phyloP scores from a whole-genome alignment of 1,140 invertebrate species.

The Monochamus saltuarius region DNA sequence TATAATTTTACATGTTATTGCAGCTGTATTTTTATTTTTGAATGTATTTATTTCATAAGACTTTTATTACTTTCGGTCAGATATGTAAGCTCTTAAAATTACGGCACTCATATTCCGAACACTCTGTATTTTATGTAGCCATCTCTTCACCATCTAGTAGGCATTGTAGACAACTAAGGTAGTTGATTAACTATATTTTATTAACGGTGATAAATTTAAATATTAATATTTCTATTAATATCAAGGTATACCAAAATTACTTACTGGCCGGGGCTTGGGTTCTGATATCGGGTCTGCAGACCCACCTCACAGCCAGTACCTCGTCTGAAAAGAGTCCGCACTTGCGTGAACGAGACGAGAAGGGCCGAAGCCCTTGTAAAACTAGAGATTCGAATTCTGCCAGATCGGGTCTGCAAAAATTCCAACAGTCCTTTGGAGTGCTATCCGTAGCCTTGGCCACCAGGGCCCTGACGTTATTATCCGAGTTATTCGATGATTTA shows the following conservation, averaged over 20 bases:
- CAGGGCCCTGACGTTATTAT: conserved; percentile 69
- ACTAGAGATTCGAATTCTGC: conserved; percentile 58
- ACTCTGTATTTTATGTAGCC: no score
- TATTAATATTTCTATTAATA: no score
- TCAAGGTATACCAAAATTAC: conserved; percentile 88
- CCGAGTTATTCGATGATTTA: conserved; percentile 67
- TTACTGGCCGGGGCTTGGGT: conserved; percentile 86
- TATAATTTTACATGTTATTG: no score
- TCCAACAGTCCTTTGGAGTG: conserved; percentile 78
- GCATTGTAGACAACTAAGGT: no score
- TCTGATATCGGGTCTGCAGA: conserved; percentile 81
- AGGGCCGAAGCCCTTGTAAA: conserved; percentile 67
- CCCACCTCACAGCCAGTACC: conserved; percentile 61
- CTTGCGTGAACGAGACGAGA: conserved; percentile 55
- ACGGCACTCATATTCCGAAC: no score
- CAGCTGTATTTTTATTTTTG: no score
- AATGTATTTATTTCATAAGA: no score
- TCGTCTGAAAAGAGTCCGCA: conserved; percentile 21
- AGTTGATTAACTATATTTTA: no score
- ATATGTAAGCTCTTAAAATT: no score
- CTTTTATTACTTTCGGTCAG: no score
- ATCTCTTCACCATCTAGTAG: no score
- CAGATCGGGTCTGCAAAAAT: conserved; percentile 48
- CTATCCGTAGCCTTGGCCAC: conserved; percentile 77
- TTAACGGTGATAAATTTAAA: no score